Conservation (phyloP, 2,888 invertebrate species). For the Hirudinaria manillensis region DNA sequence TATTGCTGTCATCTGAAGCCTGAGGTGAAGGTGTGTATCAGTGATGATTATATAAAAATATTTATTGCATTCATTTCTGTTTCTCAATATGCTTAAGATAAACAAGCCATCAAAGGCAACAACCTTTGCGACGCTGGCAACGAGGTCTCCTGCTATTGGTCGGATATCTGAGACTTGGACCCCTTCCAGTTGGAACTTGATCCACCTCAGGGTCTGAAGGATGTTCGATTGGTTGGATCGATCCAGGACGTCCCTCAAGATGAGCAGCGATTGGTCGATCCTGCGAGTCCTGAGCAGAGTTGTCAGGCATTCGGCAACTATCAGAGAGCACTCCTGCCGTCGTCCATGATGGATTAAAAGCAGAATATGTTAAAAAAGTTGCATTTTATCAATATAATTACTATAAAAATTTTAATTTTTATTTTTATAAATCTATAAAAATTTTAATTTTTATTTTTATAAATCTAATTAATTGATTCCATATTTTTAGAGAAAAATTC, state of each 20-base stretch:
- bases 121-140: not conserved
- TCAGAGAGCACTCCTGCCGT: not conserved
- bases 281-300: not conserved
- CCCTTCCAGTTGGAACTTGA: conserved; percentile 14
- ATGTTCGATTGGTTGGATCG: not conserved
- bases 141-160: not conserved
- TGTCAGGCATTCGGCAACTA: conserved; percentile 13
- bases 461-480: too few relatives aligned
- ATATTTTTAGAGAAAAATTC: too few relatives aligned
- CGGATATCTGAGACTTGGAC: not conserved
- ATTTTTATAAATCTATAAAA: too few relatives aligned
- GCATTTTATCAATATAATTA: not conserved
- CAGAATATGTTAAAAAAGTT: too few relatives aligned
- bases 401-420: not conserved
- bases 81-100: too few relatives aligned
- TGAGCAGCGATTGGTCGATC: not conserved
- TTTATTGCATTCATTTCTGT: too few relatives aligned
- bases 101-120: too few relatives aligned
- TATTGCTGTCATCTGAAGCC: conserved; percentile 24
- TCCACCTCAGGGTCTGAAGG: conserved; percentile 9
- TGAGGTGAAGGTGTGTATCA: not conserved
- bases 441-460: too few relatives aligned
- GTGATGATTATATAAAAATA: not conserved
- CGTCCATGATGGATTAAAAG: too few relatives aligned
- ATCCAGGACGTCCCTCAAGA: not conserved